Base-by-base conservation (phyloP, 2,888 invertebrate species). In the Eupithecia exiguata region DNA sequence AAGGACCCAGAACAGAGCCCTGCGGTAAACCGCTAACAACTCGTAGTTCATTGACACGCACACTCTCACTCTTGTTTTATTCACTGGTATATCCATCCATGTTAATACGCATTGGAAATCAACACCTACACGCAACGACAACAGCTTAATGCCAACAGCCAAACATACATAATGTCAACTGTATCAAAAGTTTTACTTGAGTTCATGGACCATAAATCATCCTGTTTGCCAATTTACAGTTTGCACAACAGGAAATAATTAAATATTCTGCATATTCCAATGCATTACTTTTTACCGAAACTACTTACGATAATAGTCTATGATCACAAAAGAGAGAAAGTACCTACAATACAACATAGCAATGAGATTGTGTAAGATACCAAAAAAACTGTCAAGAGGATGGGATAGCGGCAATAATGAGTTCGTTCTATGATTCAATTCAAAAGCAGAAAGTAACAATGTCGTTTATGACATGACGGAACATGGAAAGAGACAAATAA, bases 21-120 rank as follows among this genome's bases (percentile, higher is more conserved):
- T 88, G 89, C 78, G 90, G 89, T 89, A 85, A 83, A 86, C 90
- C 89, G 83, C 89, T 86, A 87, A 87, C 84, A 83, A 82, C 83
- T 72, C 78, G 70, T 77, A 84, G 88, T 88, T 89, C 86, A 80
- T 87, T 85, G 87, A 88, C 88, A 86, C 81, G 77, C 81, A 79
- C 79, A 87, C 87, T 87, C 86, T 87, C 85, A 80, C 84, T 87
- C 83, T 86, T 81, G 82, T 81, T 81, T 75, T 78, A 79, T 81
- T 80, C 74, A 77, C 73, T 72, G 77, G 67, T 75, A 70, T 75
- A 76, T 74, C 69, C 53, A 76, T 78, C 77, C 58, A 58, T 58
- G 25, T 73, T 65, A 63, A 73, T 72, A 73, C 69, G 63, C 71
- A 66, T 70, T 78, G 36, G 43, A 71, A n/a, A 70, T 67, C 69